Evolutionary conservation across 23 tunicate species (phyloP).

Genomic region (Trididemnum miniatum): DNA sequence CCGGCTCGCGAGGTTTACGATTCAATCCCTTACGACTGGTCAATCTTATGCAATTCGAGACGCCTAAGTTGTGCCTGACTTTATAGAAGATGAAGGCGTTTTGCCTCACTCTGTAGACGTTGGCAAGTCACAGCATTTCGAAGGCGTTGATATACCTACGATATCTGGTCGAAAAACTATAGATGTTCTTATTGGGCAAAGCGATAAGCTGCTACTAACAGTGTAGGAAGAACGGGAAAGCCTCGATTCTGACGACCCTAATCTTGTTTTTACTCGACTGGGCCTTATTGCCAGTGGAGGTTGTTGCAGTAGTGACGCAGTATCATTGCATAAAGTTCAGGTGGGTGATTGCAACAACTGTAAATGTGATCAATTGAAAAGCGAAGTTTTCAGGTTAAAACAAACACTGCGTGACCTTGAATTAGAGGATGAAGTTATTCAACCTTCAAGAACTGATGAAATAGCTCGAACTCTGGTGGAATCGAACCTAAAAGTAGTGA

Average conservation of each 20-base stretch:
- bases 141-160: neutral
- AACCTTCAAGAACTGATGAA: constrained; percentile 1
- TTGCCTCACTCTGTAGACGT: constrained; percentile 1
- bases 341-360: neutral
- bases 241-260: neutral
- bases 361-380: neutral
- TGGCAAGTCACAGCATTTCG: neutral
- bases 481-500: neutral
- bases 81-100: neutral
- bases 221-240: neutral
- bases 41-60: neutral
- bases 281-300: constrained; percentile 4
- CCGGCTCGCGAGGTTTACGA: neutral
- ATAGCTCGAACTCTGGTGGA: neutral
- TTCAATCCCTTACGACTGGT: neutral
- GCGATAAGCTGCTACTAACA: neutral
- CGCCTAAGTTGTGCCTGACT: neutral
- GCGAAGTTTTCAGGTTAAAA: neutral
- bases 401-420: neutral
- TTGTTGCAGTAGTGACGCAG: neutral
- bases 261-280: neutral
- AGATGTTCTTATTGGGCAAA: neutral
- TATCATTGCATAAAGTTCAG: neutral
- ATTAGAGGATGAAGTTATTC: neutral
- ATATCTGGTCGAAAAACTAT: neutral